Evolutionary conservation across 2,888 invertebrate genomes (phyloP), one percentile per base, ranked within the genome.

Genomic region (Pemphredon lugubris): DNA sequence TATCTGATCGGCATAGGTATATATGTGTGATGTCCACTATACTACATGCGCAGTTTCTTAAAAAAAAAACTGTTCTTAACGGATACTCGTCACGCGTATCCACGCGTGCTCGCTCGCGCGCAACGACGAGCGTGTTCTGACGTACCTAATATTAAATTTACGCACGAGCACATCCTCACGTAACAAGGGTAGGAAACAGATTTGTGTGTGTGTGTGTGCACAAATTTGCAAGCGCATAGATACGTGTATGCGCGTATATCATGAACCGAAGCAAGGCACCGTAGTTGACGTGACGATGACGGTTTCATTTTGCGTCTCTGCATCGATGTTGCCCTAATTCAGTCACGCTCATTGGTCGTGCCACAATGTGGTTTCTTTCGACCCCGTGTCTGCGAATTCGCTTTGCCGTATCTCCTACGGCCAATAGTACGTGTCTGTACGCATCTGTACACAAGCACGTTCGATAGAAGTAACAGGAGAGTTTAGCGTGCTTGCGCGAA

Each of bases 51-150:
- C n/a, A 63, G 61, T 71, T 57, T 71, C 63, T 26, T 26, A 55
- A 47, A 51, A n/a, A 4, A 26, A 54, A 4, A 6, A 40, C 9
- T 37, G 70, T 70, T 69, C 60, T 61, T 60, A 61, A 69, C n/a
- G 53, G 48, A 60, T 70, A 61, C 70, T 69, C 44, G 70, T 44
- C 50, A 65, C 32, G 63, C 63, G 54, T 44, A 54, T 37, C 20
- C 42, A 44, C 32, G 23, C 21, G 30, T 47, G 14, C n/a, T n/a
- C n/a, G n/a, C n/a, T n/a, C n/a, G n/a, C n/a, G n/a, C n/a, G n/a
- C n/a, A n/a, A n/a, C n/a, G n/a, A 16, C 16, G 40, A 18, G 11
- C 42, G 48, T 50, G 34, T 23, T 54, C 40, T 34, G 20, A 59
- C 59, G 53, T 5, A 26, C 3, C 34, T n/a, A 34, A n/a, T 4